Base-by-base conservation (phyloP, 2,113 vertebrate genomes). In the Lipophrys pholis region DNA sequence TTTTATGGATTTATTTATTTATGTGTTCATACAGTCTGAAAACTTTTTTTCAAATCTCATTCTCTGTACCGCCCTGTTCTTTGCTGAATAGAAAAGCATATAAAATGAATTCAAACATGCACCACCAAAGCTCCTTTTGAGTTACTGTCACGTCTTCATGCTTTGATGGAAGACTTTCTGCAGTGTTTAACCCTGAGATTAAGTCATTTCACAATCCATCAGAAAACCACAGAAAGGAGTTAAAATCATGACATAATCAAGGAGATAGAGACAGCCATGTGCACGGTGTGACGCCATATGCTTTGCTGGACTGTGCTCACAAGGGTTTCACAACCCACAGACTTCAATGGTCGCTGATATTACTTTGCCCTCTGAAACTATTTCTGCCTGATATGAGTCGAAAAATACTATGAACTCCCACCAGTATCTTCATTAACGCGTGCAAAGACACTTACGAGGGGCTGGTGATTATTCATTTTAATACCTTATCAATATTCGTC, bases 321-420 rank as follows among this genome's bases (percentile, higher is more conserved):
- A 51, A 5, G 69, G n/a, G 68, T 90, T 90, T 88, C 84, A 87
- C 57, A 89, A 92, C 64, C 73, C 30, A 5, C 7, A 43, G 63
- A 72, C 74, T 74, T 69, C 67, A 43, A 6, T 78, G 78, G 74
- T 81, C 15, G 1, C 39, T 72, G 75, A 78, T 66, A 67, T 56
- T 54, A 56, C 39, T 53, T 43, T 6, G 3, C 45, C 45, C 55
- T 65, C 54, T 73, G 41, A 73, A 75, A 3, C 40, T 57, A 48
- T 12, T 41, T 54, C 39, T 79, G 53, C 62, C 77, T 52, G 16
- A 53, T 43, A 45, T 6, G 8, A 35, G 5, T 16, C 0, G 21
- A 5, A 73, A 17, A 70, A 82, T 59, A 40, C 46, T 36, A 60
- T 67, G 39, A 68, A 39, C 35, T 66, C 12, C 45, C 15, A 10